Conservation (phyloP, 2,888 invertebrate species). For the Mimas tiliae region DNA sequence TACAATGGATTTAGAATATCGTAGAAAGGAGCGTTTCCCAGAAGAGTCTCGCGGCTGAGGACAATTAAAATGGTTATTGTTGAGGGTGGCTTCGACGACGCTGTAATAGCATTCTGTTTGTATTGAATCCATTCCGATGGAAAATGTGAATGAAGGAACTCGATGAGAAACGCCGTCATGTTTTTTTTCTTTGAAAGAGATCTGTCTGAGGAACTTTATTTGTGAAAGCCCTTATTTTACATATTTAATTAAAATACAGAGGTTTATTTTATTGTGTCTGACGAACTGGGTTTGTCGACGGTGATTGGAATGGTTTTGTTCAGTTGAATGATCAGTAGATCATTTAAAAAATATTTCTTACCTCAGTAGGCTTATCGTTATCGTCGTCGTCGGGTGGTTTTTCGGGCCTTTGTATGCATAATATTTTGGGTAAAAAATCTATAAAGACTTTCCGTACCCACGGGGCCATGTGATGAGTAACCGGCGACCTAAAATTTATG, state of each 20-base stretch:
- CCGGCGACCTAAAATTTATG: conserved; percentile 96
- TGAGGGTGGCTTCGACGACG: conserved; percentile 58
- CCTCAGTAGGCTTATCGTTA: conserved; percentile 80
- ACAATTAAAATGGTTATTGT: conserved; percentile 81
- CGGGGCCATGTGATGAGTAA: conserved; percentile 96
- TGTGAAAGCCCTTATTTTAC: conserved; percentile 65
- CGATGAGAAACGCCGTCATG: conserved; percentile 62
- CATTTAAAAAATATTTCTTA: conserved; percentile 61
- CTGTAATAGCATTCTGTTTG: conserved; percentile 68
- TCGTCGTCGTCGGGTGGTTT: conserved; percentile 89
- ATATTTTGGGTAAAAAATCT: conserved; percentile 92
- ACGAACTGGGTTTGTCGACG: conserved; percentile 45
- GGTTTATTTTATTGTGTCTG: conserved; percentile 50
- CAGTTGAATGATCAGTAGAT: conserved; percentile 43
- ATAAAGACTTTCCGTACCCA: conserved; percentile 95
- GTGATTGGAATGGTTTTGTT: conserved; percentile 54
- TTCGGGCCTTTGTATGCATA: conserved; percentile 94
- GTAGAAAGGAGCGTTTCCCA: conserved; percentile 68
- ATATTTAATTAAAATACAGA: conserved; percentile 70
- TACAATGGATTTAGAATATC: conserved; percentile 78
- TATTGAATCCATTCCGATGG: conserved; percentile 69
- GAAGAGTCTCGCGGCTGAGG: conserved; percentile 66
- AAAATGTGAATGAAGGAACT: conserved; percentile 70
- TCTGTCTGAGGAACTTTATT: conserved; percentile 63
- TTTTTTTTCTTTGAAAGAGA: conserved; percentile 68